Percentiles rank a stretch among this genome's conserved stretches.
These are phyloP conservation scores for Diaphora mendica DNA, from an alignment of 2,888 invertebrate genomes.

Conservation along the genomic window DNA sequence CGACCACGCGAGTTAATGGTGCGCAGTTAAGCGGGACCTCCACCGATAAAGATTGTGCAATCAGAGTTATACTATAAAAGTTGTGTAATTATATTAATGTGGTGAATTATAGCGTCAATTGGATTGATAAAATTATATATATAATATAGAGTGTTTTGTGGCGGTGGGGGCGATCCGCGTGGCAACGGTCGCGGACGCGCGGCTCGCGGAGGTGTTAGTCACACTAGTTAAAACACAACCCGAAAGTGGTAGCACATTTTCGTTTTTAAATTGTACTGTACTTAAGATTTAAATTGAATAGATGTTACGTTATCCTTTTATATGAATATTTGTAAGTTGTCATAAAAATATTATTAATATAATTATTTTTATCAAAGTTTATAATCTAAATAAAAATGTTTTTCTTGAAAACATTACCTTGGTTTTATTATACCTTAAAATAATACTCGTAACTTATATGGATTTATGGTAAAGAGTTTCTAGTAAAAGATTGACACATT, in stretches of 20 bases:
- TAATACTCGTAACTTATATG: neutral
- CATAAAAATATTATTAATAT: slow-evolving; percentile 87
- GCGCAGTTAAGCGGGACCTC: slow-evolving; percentile 15
- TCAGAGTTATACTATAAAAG: slow-evolving; percentile 61
- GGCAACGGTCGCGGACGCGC: slow-evolving; percentile 51
- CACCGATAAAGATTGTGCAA: slow-evolving; percentile 68
- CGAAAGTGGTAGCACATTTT: slow-evolving; percentile 85
- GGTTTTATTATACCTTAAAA: slow-evolving; percentile 51
- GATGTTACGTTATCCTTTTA: slow-evolving; percentile 87
- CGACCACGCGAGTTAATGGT: slow-evolving; percentile 26
- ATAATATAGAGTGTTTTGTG: slow-evolving; percentile 28
- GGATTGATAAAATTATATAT: slow-evolving; percentile 50
- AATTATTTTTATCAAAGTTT: slow-evolving; percentile 88
- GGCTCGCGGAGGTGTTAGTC: slow-evolving; percentile 71
- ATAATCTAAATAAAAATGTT: slow-evolving; percentile 87
- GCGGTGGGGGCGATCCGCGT: slow-evolving; percentile 34
- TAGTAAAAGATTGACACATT: neutral
- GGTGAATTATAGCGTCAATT: slow-evolving; percentile 43
- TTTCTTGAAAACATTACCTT: slow-evolving; percentile 82
- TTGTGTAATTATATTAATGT: slow-evolving; percentile 53
- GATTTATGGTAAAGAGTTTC: neutral
- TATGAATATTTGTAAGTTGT: slow-evolving; percentile 86
- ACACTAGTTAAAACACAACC: slow-evolving; percentile 83
- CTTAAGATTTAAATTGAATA: slow-evolving; percentile 83
- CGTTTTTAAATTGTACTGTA: slow-evolving; percentile 81